Evolutionary conservation across 2,113 vertebrate genomes (phyloP), one percentile per base, ranked within the genome.

Genomic region (Aegithalos caudatus): DNA sequence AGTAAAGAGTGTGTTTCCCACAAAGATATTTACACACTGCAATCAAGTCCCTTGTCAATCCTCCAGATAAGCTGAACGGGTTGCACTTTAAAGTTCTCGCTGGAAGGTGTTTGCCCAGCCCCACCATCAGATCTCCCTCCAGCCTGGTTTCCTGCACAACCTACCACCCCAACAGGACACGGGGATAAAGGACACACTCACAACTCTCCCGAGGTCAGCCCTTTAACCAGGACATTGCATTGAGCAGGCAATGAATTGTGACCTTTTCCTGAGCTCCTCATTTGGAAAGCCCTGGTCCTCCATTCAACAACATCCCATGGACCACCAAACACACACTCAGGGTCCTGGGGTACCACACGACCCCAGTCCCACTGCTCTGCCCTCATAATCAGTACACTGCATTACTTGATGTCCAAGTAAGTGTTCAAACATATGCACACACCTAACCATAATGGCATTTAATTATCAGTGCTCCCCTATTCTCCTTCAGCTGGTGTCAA

Each of bases 51-150:
- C 94, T 92, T 93, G 93, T 96, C 92, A 96, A 81, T 93, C 90
- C 80, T 78, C 40, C 22, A 94, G 96, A 97, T 97, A 97, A 96
- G 90, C 88, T 94, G 78, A 95, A 96, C 31, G 56, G 76, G 91
- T 90, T 86, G 96, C 83, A 81, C 95, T 95, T 94, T 90, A 50
- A 96, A 95, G 94, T 93, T 71, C 85, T 77, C 37, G 16, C 64
- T 92, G 93, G 82, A 94, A 96, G 85, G 90, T 78, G 90, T 96
- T 96, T 96, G 93, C 72, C 79, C 90, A 85, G 90, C 92, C 71
- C 35, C 16, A 79, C 80, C 90, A 90, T 19, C 87, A 88, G 47
- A n/a, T 73, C 64, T 87, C 66, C 57, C 48, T 42, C 48, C 31
- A 5, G 48, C 29, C 31, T 12, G 11, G n/a, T 20, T 95, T 94